Evolutionary conservation across 1,140 invertebrate species (phyloP).

Genomic region (Drosophila trapezifrons): DNA sequence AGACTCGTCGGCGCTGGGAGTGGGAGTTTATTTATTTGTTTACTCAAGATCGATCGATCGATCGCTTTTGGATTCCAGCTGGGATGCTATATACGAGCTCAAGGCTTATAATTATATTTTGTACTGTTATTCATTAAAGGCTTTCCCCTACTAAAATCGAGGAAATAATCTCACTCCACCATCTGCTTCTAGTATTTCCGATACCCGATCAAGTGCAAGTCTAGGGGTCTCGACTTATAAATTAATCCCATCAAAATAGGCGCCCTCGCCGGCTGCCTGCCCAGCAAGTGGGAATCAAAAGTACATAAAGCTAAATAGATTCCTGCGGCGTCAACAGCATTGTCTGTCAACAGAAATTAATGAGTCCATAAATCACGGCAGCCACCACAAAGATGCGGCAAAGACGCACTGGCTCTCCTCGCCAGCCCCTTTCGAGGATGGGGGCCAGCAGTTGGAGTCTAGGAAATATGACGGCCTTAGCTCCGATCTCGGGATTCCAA

Average conservation of each 20-base stretch:
- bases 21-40: conserved; percentile 48
- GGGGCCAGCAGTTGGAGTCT: conserved; percentile 15
- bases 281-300: conserved; percentile 58
- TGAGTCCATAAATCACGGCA: conserved; percentile 83
- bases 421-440: conserved; percentile 11
- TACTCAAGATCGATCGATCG: conserved; percentile 37
- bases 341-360: conserved; percentile 84
- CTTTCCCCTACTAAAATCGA: too few relatives aligned
- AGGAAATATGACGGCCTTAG: conserved; percentile 68
- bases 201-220: conserved; percentile 19
- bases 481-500: conserved; percentile 39
- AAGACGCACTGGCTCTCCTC: conserved; percentile 20
- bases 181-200: not conserved
- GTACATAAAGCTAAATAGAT: conserved; percentile 82
- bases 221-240: conserved; percentile 51
- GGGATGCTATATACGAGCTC: too few relatives aligned
- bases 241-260: conserved; percentile 60
- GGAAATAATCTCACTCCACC: too few relatives aligned
- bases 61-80: not conserved
- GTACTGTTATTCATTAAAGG: too few relatives aligned
- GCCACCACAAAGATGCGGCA: conserved; percentile 50
- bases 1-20: conserved; percentile 28
- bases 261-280: conserved; percentile 17
- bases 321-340: conserved; percentile 82
- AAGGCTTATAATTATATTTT: not conserved